phyloP scores from a whole-genome alignment of 2,888 invertebrate genomes.

The Tetheella fluctuosa region DNA sequence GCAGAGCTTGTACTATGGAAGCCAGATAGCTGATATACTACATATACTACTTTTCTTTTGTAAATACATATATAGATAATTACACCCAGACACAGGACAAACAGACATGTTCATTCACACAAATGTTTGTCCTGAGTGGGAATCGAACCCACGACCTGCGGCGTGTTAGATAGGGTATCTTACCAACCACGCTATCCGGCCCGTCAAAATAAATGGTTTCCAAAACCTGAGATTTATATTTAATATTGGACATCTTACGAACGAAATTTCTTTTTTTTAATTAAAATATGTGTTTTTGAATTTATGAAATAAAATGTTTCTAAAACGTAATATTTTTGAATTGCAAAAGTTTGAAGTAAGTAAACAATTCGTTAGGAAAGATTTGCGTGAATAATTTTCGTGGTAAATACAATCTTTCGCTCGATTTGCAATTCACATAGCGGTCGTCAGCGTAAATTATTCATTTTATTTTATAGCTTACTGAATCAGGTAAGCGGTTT shows the following conservation, averaged over 20 bases:
- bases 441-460: constrained; percentile 55
- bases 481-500: constrained; percentile 38
- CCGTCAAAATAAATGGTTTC: no score
- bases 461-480: constrained; percentile 56
- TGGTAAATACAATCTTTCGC: constrained; percentile 72
- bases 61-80: no score
- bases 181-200: no score
- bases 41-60: no score
- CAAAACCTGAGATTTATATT: no score
- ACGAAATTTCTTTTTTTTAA: background rate
- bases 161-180: no score
- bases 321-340: constrained; percentile 55
- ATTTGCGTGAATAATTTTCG: constrained; percentile 71
- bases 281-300: constrained; percentile 1
- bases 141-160: no score
- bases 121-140: no score
- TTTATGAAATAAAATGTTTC: constrained; percentile 36
- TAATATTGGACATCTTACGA: background rate
- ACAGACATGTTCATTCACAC: no score
- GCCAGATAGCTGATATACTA: no score
- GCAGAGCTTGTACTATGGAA: no score
- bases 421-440: constrained; percentile 76
- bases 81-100: no score
- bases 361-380: constrained; percentile 78
- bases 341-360: constrained; percentile 66